A percentile compares a stretch with the other conserved stretches of the same genome.
Evolutionary conservation across 2,888 invertebrate species (phyloP).

Genomic region (Sicus ferrugineus): DNA sequence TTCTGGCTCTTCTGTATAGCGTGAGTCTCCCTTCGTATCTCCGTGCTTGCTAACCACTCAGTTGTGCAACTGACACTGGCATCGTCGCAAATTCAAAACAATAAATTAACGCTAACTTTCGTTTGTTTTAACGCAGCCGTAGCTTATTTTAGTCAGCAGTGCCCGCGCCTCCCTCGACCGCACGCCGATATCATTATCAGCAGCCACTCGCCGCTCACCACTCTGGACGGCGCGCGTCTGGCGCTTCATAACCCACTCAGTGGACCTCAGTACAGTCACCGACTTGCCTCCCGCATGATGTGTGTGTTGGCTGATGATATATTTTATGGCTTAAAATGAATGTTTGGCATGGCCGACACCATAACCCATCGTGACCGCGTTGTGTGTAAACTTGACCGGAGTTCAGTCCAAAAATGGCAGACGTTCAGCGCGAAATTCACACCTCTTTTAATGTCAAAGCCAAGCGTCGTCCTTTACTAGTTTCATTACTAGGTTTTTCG

Average conservation of each 20-base stretch:
- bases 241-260: neutral
- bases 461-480: neutral
- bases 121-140: constrained; percentile 19
- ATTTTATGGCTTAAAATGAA: constrained; percentile 27
- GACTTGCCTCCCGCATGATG: constrained; percentile 23
- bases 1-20: neutral
- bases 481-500: neutral
- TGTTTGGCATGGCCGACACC: constrained; percentile 1
- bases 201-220: neutral
- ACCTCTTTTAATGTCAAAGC: neutral
- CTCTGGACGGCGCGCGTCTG: neutral
- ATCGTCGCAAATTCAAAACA: constrained; percentile 24
- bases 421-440: too few species aligned
- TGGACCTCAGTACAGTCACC: too few species aligned
- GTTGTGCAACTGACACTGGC: constrained; percentile 29
- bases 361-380: neutral
- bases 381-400: neutral
- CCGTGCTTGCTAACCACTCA: neutral
- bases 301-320: constrained; percentile 25
- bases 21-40: neutral
- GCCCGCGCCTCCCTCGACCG: neutral
- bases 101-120: constrained; percentile 33
- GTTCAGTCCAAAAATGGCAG: neutral
- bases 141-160: neutral
- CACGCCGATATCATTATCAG: neutral